Evolutionary conservation across 2,888 invertebrate species (phyloP), one percentile per base, ranked within the genome.

Genomic region (Bursaphelenchus okinawaensis): DNA sequence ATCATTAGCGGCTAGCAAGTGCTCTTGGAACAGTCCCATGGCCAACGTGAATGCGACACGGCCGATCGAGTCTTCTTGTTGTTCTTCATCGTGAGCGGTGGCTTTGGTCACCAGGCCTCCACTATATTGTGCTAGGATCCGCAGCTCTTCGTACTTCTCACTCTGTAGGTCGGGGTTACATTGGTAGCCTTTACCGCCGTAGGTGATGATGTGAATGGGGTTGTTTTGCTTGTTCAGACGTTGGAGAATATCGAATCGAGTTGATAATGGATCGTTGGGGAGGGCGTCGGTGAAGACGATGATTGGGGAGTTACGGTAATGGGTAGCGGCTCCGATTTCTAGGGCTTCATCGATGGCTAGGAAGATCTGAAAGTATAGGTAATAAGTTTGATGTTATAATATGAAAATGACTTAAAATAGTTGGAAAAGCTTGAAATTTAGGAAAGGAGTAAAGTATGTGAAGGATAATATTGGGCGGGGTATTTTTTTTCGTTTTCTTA

Each of bases 201-300:
- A 40, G 1, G 40, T 1, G 40, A 40, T 40, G 40, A 40, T 40
- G 40, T 40, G n/a, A 6, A 40, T 40, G 16, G 40, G 40, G 40
- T 40, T 40, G 40, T 1, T 4, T n/a, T 40, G 40, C 40, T 40
- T 4, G 40, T 40, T 40, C 16, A 40, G 40, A 6, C 40, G 40
- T n/a, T 40, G 40, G 1, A 40, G 40, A 40, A 40, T 40, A n/a
- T 40, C 40, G 40, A 40, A 40, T 1, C 40, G 40, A 1, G 56
- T 22, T 58, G 57, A 26, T 66, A 67, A 2, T 1, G 40, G 40
- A 50, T 75, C 74, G 58, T 74, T 72, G 16, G 71, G 56, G 4
- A 66, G 60, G 23, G 71, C 75, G 55, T 75, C 75, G 27, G 75
- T 70, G 62, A 71, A 75, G 7, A 75, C 70, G 61, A 70, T 74